Evolutionary conservation across 1,140 invertebrate genomes (phyloP), one percentile per base, ranked within the genome.

Genomic region (Cydia amplana): DNA sequence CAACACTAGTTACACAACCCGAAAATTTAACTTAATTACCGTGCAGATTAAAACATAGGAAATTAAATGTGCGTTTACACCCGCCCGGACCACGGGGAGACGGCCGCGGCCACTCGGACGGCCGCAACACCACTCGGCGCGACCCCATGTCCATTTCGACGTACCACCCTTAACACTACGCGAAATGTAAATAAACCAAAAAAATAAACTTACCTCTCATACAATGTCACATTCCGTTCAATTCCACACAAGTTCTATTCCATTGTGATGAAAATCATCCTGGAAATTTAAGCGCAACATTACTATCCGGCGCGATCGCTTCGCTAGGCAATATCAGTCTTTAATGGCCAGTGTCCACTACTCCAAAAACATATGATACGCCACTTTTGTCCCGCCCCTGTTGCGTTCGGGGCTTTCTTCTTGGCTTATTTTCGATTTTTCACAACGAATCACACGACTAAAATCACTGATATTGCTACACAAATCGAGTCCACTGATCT

Each of bases 151-250:
- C 90, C 89, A 91, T 91, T 89, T 88, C 87, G 87, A 87, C 80
- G 77, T 77, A 85, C 86, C 81, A 85, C 78, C 76, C 83, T 77
- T 77, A 72, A 83, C 82, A 83, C 79, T 76, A 77, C 77, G 77
- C 85, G 78, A 82, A 88, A 91, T 89, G 89, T 91, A 93, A 93
- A 93, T 91, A 91, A 93, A 92, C 84, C 76, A 79, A 82, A 85
- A 82, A 84, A 83, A 87, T 87, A 84, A 74, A 90, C 91, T 88
- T 78, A 93, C 91, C 91, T 93, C 87, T 91, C 87, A 91, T 92
- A 87, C 89, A 88, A 92, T 92, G 91, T 93, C 91, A 93, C 91
- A 93, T 93, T 93, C 91, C 91, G 90, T 88, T 92, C 85, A 92
- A 91, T 91, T 88, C 85, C 87, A 90, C 87, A 88, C 82, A 84